Conservation (phyloP, 2,113 vertebrate genomes). For the Monarcha castaneiventris region DNA sequence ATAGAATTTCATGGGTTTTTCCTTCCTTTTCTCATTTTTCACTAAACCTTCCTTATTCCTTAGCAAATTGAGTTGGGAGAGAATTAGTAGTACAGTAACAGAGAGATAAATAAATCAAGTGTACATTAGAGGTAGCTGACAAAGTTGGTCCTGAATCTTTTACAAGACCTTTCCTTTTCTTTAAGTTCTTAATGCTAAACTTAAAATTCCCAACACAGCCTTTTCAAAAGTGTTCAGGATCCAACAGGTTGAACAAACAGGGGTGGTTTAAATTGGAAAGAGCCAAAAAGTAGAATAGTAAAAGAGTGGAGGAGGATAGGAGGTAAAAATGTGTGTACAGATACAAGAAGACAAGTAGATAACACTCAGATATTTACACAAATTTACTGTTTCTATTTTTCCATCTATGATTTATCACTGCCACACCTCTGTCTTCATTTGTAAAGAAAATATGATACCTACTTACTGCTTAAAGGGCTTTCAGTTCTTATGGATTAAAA, state of each 20-base stretch:
- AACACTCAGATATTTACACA: neutral
- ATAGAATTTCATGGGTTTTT: neutral
- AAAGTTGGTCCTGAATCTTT: neutral
- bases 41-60: neutral
- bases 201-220: neutral
- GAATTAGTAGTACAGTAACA: neutral
- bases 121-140: neutral
- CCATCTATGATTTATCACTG: neutral
- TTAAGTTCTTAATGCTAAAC: neutral
- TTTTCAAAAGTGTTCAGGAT: neutral
- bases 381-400: neutral
- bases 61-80: neutral
- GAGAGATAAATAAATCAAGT: neutral
- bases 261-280: neutral
- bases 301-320: neutral
- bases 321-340: neutral
- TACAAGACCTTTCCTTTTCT: neutral
- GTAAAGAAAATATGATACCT: neutral
- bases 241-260: neutral
- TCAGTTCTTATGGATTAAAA: neutral
- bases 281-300: neutral
- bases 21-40: neutral
- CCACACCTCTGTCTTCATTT: neutral
- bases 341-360: neutral
- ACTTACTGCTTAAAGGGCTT: neutral